Conservation (phyloP, 2,888 invertebrate species). For the Temnothorax rugatulus region DNA sequence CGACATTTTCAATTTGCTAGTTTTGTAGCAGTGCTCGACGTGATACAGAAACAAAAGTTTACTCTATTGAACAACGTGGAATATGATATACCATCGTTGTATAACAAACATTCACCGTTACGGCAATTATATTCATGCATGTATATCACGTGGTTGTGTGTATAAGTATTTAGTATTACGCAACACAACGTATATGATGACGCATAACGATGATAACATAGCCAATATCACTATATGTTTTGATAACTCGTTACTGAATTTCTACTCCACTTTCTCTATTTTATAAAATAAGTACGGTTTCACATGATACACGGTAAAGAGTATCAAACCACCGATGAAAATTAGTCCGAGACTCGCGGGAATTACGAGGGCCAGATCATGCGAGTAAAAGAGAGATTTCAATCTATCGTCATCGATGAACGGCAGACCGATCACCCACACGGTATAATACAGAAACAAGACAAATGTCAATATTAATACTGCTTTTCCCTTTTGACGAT, state of each 20-base stretch:
- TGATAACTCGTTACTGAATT: not conserved
- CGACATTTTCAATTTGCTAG: slow-evolving; percentile 76
- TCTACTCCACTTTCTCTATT: slow-evolving; percentile 52
- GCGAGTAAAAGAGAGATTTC: slow-evolving; percentile 82
- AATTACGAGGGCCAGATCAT: slow-evolving; percentile 87
- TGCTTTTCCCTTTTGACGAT: slow-evolving; percentile 88
- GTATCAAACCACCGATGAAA: slow-evolving; percentile 90
- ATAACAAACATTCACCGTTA: slow-evolving; percentile 1
- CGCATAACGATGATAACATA: not conserved
- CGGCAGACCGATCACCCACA: slow-evolving; percentile 91
- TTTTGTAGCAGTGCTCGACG: not conserved
- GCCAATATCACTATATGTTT: too few relatives aligned
- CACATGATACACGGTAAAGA: slow-evolving; percentile 89
- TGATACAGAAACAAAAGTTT: not conserved
- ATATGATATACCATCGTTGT: not conserved
- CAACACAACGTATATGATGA: not conserved
- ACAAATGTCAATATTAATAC: slow-evolving; percentile 87
- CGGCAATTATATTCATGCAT: not conserved
- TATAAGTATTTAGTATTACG: not conserved
- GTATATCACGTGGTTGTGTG: not conserved
- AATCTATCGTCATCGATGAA: slow-evolving; percentile 90
- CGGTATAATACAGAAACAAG: slow-evolving; percentile 88
- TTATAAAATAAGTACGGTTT: slow-evolving; percentile 71
- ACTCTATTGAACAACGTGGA: slow-evolving; percentile 4
- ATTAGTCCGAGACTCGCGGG: slow-evolving; percentile 89